Conservation (phyloP, 2,797 vertebrate species). For the Hybognathus amarus region DNA sequence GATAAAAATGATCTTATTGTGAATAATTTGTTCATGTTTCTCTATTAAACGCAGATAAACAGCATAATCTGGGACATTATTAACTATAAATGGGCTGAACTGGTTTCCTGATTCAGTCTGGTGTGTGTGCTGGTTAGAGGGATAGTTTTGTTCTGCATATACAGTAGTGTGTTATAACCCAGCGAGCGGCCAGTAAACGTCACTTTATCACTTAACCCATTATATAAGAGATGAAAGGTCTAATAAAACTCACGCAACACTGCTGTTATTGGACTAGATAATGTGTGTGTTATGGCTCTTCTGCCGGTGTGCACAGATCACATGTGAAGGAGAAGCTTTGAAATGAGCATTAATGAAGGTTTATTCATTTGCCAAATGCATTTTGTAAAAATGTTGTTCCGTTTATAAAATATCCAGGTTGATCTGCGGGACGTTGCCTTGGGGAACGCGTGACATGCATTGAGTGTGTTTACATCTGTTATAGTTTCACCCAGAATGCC, state of each 20-base stretch:
- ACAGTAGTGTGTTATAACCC: constrained; percentile 61
- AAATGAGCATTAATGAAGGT: constrained; percentile 22
- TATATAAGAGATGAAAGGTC: constrained; percentile 73
- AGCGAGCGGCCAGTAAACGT: constrained; percentile 74
- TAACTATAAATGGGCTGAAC: no score
- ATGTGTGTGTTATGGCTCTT: constrained; percentile 57
- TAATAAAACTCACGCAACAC: constrained; percentile 70
- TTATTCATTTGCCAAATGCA: constrained; percentile 20
- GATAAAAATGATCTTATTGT: no score
- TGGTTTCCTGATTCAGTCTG: neutral
- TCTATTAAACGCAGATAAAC: no score
- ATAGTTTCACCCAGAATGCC: constrained; percentile 27
- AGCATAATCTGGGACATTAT: no score
- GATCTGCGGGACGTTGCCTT: neutral
- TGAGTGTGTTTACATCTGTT: constrained; percentile 7
- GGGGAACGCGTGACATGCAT: neutral
- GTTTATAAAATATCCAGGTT: neutral
- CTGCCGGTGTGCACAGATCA: constrained; percentile 64
- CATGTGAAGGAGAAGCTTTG: constrained; percentile 24
- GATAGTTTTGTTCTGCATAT: constrained; percentile 58
- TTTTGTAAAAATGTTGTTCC: neutral
- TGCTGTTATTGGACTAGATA: constrained; percentile 67
- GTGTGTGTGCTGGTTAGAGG: neutral
- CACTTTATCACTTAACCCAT: constrained; percentile 80
- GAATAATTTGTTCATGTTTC: no score